phyloP scores from a whole-genome alignment of 2,113 vertebrate species.

The Psilopsiagon aymara region DNA sequence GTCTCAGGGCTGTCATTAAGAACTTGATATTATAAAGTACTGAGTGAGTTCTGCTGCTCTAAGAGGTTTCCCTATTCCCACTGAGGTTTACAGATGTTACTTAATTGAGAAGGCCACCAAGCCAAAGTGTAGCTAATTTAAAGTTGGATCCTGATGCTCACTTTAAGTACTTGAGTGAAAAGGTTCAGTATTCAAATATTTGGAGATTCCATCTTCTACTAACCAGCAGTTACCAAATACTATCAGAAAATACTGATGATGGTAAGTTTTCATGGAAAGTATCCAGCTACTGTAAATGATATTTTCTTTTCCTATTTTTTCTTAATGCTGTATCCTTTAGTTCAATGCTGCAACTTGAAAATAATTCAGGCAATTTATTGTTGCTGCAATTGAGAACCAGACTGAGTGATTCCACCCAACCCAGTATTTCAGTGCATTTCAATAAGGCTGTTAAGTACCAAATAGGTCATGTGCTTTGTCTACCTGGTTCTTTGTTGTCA shows the following conservation, averaged over 20 bases:
- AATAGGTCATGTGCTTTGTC: background rate
- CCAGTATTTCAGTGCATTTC: conserved; percentile 28
- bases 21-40: background rate
- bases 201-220: background rate
- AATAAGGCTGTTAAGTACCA: conserved; percentile 3
- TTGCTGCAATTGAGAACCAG: background rate
- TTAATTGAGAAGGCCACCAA: background rate
- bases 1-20: background rate
- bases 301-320: background rate
- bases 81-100: background rate
- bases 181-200: background rate
- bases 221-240: background rate
- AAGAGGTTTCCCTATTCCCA: background rate
- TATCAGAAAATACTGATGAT: background rate
- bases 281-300: background rate
- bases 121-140: background rate
- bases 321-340: background rate
- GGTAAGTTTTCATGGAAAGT: background rate
- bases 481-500: background rate
- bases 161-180: background rate
- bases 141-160: background rate
- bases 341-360: background rate
- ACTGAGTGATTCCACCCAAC: background rate
- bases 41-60: background rate
- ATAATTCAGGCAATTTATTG: conserved; percentile 1